Evolutionary conservation across 37 sponge, comb jelly and placozoan genomes (phyloP).

Genomic region (Spongia lamella): DNA sequence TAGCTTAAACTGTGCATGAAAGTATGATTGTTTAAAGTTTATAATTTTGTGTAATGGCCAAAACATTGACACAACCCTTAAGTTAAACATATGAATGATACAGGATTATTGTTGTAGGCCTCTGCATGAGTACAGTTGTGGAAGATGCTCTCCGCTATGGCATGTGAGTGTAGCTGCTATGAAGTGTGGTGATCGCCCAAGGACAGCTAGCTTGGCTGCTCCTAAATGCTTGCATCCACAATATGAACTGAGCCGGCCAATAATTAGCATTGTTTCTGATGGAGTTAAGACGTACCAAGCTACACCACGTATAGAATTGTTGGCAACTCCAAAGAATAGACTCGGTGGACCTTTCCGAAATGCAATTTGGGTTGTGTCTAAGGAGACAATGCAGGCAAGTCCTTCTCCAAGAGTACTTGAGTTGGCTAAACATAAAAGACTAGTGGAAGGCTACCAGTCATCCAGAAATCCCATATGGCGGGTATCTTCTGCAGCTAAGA

Average conservation of each 20-base stretch:
- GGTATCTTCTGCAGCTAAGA: slow-evolving; percentile 59
- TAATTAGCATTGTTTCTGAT: slow-evolving; percentile 42
- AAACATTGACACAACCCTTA: too few relatives aligned
- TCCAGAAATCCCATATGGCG: slow-evolving; percentile 68
- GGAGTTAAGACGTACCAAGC: slow-evolving; percentile 56
- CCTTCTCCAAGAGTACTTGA: slow-evolving; percentile 71
- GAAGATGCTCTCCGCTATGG: slow-evolving; percentile 79
- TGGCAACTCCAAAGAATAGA: slow-evolving; percentile 71
- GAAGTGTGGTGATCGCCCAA: slow-evolving; percentile 41
- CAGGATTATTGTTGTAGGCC: slow-evolving; percentile 33
- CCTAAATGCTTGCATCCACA: slow-evolving; percentile 68
- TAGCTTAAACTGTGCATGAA: too few relatives aligned
- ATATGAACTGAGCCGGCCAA: slow-evolving; percentile 64
- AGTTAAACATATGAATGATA: background rate
- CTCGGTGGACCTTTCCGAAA: slow-evolving; percentile 70
- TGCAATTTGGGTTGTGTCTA: slow-evolving; percentile 64
- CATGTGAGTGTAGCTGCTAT: slow-evolving; percentile 37
- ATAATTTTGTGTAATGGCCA: too few relatives aligned
- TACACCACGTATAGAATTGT: slow-evolving; percentile 36
- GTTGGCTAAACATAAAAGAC: slow-evolving; percentile 71
- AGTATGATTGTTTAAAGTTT: too few relatives aligned
- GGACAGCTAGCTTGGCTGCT: slow-evolving; percentile 71
- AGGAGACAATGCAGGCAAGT: slow-evolving; percentile 45
- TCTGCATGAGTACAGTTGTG: slow-evolving; percentile 80
- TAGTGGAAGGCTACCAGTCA: slow-evolving; percentile 82